Conservation (phyloP, 2,113 vertebrate genomes). For the Pterocles gutturalis region DNA sequence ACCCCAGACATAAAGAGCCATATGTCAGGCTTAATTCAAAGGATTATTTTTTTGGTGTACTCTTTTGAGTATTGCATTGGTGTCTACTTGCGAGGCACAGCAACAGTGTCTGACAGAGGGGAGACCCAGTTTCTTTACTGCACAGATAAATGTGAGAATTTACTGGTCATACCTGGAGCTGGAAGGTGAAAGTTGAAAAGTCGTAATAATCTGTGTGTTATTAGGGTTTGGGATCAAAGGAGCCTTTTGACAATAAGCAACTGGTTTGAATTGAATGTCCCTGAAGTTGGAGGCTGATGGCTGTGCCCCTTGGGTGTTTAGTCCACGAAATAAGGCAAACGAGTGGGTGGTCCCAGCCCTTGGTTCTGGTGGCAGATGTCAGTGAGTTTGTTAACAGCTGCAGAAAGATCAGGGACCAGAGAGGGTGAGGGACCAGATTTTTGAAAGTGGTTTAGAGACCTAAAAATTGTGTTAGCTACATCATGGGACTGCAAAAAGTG, state of each 20-base stretch:
- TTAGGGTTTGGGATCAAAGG: neutral
- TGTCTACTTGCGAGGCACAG: neutral
- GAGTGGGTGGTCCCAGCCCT: neutral
- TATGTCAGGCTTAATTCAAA: neutral
- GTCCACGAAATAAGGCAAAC: neutral
- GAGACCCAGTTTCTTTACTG: neutral
- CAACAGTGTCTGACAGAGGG: neutral
- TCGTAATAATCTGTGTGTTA: neutral
- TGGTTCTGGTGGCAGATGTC: neutral
- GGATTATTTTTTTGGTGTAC: neutral
- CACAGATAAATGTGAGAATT: neutral
- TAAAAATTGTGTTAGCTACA: neutral
- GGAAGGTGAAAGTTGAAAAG: neutral
- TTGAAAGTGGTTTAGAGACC: neutral
- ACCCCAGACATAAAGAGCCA: neutral
- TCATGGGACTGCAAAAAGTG: neutral
- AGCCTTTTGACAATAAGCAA: neutral
- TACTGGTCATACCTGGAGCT: neutral
- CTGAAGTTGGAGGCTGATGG: neutral
- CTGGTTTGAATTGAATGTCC: neutral
- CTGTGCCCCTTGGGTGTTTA: neutral
- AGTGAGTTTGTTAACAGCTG: neutral
- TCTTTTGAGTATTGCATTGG: neutral
- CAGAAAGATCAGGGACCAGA: neutral
- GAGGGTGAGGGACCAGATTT: neutral